Conservation (phyloP, 2,888 invertebrate species). For the Drosophila recens region DNA sequence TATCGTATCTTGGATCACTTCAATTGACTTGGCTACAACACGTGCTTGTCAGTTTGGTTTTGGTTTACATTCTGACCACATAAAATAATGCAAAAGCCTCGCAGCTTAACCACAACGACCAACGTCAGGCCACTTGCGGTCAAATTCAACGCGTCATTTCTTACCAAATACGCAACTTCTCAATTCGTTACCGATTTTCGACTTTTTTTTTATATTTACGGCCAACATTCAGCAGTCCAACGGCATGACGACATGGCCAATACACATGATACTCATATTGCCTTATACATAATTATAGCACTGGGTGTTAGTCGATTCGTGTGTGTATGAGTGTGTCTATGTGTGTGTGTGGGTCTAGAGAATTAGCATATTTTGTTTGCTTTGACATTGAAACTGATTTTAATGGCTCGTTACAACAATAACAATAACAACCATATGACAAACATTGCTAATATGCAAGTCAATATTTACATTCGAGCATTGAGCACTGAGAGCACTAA, state of each 20-base stretch:
- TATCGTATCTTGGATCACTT: constrained; percentile 31
- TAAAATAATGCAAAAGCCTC: constrained; percentile 13
- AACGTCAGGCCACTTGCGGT: constrained; percentile 54
- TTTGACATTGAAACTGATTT: constrained; percentile 79
- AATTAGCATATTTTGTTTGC: constrained; percentile 76
- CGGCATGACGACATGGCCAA: constrained; percentile 66
- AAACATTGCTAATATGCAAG: constrained; percentile 37
- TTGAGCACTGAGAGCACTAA: constrained; percentile 27
- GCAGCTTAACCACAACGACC: constrained; percentile 36
- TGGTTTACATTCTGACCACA: constrained; percentile 24
- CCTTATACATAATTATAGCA: constrained; percentile 33
- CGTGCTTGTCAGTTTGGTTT: constrained; percentile 53
- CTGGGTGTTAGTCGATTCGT: constrained; percentile 3
- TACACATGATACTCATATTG: constrained; percentile 32
- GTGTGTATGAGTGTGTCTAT: constrained; percentile 26
- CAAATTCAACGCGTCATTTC: constrained; percentile 48
- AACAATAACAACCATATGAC: constrained; percentile 43
- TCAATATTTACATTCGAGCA: constrained; percentile 37
- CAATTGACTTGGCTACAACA: constrained; percentile 51
- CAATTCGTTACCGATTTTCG: constrained; percentile 15
- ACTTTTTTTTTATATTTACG: constrained; percentile 43
- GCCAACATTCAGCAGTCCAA: constrained; percentile 33
- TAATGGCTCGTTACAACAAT: constrained; percentile 68
- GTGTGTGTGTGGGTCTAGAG: constrained; percentile 25
- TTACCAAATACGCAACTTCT: constrained; percentile 43